phyloP scores from a whole-genome alignment of 1,140 invertebrate species.

The Elymnias hypermnestra region DNA sequence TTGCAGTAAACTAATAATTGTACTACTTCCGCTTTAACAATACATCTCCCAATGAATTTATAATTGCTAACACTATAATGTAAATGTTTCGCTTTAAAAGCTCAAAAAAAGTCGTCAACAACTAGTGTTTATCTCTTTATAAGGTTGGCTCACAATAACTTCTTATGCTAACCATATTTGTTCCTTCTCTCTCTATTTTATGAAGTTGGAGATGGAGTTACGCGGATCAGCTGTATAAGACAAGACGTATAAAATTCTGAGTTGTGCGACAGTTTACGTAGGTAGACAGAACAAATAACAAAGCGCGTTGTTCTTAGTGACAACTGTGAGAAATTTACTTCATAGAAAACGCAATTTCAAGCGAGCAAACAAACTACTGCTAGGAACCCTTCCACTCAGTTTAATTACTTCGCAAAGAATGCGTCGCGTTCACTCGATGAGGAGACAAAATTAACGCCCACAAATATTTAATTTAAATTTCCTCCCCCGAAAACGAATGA shows the following conservation, averaged over 20 bases:
- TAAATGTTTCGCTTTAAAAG: too few species aligned
- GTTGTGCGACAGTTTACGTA: background rate
- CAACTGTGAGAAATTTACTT: conserved; percentile 53
- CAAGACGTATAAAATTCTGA: background rate
- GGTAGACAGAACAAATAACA: conserved; percentile 28
- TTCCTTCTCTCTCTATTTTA: too few species aligned
- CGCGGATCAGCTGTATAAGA: too few species aligned
- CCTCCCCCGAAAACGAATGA: conserved; percentile 65
- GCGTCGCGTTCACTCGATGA: conserved; percentile 70
- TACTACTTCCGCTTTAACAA: too few species aligned
- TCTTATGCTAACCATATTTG: too few species aligned
- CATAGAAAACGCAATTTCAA: conserved; percentile 64
- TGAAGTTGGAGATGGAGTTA: too few species aligned
- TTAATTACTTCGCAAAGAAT: conserved; percentile 74
- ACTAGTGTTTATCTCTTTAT: too few species aligned
- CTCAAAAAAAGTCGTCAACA: too few species aligned
- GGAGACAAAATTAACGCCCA: conserved; percentile 75
- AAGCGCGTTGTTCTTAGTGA: conserved; percentile 30
- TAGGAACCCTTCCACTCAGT: conserved; percentile 71
- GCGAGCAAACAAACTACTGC: conserved; percentile 63
- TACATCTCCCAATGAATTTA: too few species aligned
- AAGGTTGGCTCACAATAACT: too few species aligned
- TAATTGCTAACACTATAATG: too few species aligned
- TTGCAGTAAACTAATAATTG: too few species aligned
- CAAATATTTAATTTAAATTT: conserved; percentile 76